These are phyloP conservation scores for Furcifer pardalis DNA, from an alignment of 2,797 vertebrate species.

Conservation along the genomic window DNA sequence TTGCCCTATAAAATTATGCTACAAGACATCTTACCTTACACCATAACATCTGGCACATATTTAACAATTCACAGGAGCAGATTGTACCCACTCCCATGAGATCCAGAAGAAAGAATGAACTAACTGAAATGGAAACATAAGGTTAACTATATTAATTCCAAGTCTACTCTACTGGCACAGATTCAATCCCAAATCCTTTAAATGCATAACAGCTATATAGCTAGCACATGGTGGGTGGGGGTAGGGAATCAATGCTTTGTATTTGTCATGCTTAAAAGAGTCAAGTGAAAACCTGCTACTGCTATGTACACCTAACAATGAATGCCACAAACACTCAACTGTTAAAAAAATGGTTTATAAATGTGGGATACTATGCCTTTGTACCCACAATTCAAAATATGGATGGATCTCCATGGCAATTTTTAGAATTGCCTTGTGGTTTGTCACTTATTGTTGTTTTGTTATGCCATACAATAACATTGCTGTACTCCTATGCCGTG, in stretches of 20 bases:
- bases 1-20: not conserved
- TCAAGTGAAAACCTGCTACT: not conserved
- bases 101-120: not conserved
- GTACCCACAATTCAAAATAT: too few species aligned
- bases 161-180: not conserved
- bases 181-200: not conserved
- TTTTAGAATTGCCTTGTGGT: too few species aligned
- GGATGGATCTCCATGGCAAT: too few species aligned
- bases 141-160: not conserved
- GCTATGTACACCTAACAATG: not conserved
- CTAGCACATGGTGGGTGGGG: not conserved
- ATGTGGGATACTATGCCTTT: too few species aligned
- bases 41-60: not conserved
- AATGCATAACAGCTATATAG: not conserved
- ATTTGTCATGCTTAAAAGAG: slow-evolving; percentile 4
- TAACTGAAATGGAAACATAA: slow-evolving; percentile 8
- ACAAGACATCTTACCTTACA: slow-evolving; percentile 30
- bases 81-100: not conserved
- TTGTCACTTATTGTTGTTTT: too few species aligned
- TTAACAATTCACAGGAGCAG: not conserved
- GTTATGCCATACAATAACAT: too few species aligned
- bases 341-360: too few species aligned
- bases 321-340: not conserved
- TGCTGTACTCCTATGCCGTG: too few species aligned
- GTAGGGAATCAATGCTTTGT: not conserved